These are phyloP conservation scores for Tetragonula clypearis DNA, from an alignment of 1,140 invertebrate genomes.

Conservation along the genomic window DNA sequence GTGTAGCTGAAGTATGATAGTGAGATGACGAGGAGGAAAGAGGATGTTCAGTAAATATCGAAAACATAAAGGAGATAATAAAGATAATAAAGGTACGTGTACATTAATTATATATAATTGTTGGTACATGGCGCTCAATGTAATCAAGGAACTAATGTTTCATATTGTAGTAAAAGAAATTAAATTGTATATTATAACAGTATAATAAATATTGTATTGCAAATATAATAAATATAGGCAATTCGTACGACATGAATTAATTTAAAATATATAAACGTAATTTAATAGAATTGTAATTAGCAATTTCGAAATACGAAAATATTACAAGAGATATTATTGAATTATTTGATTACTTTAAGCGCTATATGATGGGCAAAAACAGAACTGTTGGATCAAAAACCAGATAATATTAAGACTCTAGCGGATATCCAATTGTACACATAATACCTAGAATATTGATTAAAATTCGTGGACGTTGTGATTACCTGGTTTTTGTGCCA, in stretches of 20 bases:
- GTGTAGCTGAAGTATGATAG: neutral
- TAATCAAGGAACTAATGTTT: neutral
- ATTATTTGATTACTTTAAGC: neutral
- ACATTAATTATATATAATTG: neutral
- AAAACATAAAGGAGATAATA: neutral
- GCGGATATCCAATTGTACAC: neutral
- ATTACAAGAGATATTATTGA: neutral
- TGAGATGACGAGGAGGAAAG: no score
- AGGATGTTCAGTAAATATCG: no score
- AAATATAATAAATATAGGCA: no score
- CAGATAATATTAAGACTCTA: constrained; percentile 54
- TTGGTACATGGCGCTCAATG: neutral
- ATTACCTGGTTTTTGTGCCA: constrained; percentile 67
- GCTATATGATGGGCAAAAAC: no score
- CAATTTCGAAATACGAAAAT: neutral
- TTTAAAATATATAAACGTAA: no score
- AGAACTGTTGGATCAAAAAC: constrained; percentile 54
- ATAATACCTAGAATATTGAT: neutral
- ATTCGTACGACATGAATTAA: no score
- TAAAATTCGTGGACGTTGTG: constrained; percentile 13
- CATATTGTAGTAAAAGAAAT: no score
- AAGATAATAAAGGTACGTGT: neutral
- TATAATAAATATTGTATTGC: no score
- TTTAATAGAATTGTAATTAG: neutral
- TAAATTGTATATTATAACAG: no score